Evolutionary conservation across 2,113 vertebrate species (phyloP).

Genomic region (Etia nguti): DNA sequence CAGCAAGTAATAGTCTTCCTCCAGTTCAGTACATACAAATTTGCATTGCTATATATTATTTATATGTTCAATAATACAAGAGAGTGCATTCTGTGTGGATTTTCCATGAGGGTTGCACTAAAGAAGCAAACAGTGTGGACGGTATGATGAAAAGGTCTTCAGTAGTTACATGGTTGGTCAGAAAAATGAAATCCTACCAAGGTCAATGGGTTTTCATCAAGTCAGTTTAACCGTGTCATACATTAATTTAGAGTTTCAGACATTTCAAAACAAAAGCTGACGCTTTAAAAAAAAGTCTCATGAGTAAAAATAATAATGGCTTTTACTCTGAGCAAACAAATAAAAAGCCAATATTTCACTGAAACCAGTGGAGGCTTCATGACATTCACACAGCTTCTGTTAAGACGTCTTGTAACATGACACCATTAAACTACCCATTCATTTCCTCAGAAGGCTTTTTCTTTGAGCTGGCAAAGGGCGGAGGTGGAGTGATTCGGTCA

Average conservation of each 20-base stretch:
- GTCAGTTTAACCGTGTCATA: fast-evolving
- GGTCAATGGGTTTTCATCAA: neutral
- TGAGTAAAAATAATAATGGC: fast-evolving
- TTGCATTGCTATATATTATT: neutral
- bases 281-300: neutral
- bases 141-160: neutral
- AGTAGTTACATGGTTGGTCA: neutral
- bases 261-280: neutral
- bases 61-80: neutral
- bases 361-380: neutral
- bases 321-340: neutral
- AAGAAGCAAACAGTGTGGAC: neutral
- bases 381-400: neutral
- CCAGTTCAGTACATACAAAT: neutral
- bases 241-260: neutral
- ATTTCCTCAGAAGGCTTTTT: neutral
- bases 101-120: neutral
- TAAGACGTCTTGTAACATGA: neutral
- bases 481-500: neutral
- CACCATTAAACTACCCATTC: neutral
- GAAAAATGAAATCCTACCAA: neutral
- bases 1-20: neutral
- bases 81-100: too few relatives aligned
- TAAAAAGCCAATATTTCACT: neutral
- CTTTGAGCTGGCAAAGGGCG: neutral